These are phyloP conservation scores for Hypotaenidia okinawae DNA, from an alignment of 2,797 vertebrate genomes.

Conservation along the genomic window DNA sequence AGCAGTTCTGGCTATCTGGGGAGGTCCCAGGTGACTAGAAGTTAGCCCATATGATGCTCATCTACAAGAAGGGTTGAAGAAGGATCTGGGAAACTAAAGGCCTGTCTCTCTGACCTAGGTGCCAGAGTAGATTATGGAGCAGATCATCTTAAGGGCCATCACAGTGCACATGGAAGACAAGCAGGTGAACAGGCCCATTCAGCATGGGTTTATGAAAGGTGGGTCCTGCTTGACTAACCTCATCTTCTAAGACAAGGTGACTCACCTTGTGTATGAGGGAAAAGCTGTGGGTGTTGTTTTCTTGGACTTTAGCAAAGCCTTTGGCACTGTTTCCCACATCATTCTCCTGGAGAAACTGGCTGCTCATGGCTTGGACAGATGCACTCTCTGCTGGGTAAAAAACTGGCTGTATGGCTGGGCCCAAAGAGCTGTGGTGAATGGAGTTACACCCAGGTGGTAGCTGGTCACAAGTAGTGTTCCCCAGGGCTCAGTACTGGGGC, in stretches of 20 bases:
- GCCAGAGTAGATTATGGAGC: background rate
- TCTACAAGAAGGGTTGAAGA: background rate
- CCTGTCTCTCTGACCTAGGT: background rate
- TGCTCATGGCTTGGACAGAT: accelerated
- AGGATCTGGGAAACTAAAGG: background rate
- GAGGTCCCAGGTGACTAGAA: background rate
- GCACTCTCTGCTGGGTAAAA: background rate
- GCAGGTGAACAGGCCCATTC: background rate
- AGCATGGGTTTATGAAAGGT: background rate
- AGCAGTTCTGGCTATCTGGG: background rate
- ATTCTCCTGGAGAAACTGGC: background rate
- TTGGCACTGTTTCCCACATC: background rate
- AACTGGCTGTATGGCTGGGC: background rate
- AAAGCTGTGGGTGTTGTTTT: background rate
- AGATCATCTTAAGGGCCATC: background rate
- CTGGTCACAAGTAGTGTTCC: background rate
- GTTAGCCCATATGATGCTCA: background rate
- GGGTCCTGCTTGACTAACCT: background rate
- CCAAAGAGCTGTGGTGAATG: background rate
- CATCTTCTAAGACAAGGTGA: background rate
- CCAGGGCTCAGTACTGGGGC: background rate
- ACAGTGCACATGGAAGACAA: accelerated
- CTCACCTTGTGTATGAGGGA: too few relatives aligned
- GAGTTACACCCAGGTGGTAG: background rate
- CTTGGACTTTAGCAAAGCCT: background rate